Evolutionary conservation across 1,140 invertebrate species (phyloP).

Genomic region (Drosophila jambulina): DNA sequence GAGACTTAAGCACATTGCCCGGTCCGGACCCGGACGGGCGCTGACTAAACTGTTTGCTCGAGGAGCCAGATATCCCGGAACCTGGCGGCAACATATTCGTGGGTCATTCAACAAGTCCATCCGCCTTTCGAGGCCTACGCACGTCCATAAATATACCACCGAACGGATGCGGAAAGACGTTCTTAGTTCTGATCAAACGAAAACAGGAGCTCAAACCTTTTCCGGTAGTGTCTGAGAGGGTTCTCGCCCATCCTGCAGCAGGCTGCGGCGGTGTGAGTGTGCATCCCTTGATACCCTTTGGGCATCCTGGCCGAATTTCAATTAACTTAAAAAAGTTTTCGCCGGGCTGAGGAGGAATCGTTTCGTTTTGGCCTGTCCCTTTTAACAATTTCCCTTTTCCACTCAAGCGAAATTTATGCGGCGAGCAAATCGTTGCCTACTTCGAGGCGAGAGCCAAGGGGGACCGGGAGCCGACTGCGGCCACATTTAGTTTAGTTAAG

Average conservation of each 20-base stretch:
- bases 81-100: constrained; percentile 31
- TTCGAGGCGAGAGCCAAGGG: constrained; percentile 25
- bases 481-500: constrained; percentile 78
- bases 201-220: constrained; percentile 47
- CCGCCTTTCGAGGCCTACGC: constrained; percentile 50
- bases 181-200: constrained; percentile 37
- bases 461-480: neutral
- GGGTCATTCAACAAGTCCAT: constrained; percentile 68
- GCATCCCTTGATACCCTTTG: constrained; percentile 6
- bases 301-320: constrained; percentile 51
- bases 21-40: constrained; percentile 12
- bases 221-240: constrained; percentile 2
- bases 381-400: constrained; percentile 49
- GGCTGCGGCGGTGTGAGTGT: neutral
- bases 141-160: constrained; percentile 65
- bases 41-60: constrained; percentile 47
- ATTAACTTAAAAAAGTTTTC: constrained; percentile 79
- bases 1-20: constrained; percentile 79
- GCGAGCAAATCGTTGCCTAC: constrained; percentile 63
- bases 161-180: constrained; percentile 6
- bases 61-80: neutral
- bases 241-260: neutral
- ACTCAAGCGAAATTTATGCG: constrained; percentile 49
- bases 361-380: constrained; percentile 41
- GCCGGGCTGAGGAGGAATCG: constrained; percentile 10